Percentiles rank a stretch among this genome's conserved stretches.
Conservation (phyloP, 2,113 vertebrate species). For the Leptobrachium ailaonicum region DNA sequence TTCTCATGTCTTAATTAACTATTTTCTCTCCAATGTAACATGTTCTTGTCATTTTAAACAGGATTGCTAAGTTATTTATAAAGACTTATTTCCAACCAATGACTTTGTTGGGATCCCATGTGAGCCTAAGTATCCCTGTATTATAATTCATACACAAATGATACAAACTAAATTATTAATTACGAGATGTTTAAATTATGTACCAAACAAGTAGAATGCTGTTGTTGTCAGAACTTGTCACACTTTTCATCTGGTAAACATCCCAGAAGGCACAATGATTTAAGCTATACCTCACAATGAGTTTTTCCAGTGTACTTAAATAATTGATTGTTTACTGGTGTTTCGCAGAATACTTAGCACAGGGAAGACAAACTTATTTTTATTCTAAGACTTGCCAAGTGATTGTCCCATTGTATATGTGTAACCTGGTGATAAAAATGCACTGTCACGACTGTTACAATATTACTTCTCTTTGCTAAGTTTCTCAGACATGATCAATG, state of each 20-base stretch:
- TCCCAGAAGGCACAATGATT: constrained; percentile 58
- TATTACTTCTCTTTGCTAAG: too few relatives aligned
- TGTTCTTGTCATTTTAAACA: constrained; percentile 10
- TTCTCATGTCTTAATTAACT: not conserved
- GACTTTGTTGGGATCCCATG: constrained; percentile 55
- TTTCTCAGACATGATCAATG: too few relatives aligned
- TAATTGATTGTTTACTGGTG: constrained; percentile 59
- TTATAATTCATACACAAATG: constrained; percentile 65
- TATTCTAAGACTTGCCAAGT: too few relatives aligned
- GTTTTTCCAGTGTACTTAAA: constrained; percentile 59
- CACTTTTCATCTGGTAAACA: constrained; percentile 61
- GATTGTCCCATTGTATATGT: too few relatives aligned
- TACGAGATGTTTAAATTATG: constrained; percentile 63
- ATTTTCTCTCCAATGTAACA: not conserved
- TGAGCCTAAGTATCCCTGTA: constrained; percentile 62
- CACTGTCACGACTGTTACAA: too few relatives aligned
- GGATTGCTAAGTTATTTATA: constrained; percentile 64
- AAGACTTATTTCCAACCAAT: constrained; percentile 59
- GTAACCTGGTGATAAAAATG: too few relatives aligned
- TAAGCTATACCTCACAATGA: constrained; percentile 58
- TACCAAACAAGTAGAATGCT: constrained; percentile 59
- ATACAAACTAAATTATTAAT: constrained; percentile 67
- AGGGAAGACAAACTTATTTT: not conserved
- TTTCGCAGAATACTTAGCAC: constrained; percentile 5
- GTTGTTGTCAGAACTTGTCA: constrained; percentile 60